Evolutionary conservation across 2,113 vertebrate species (phyloP).

Genomic region (Sardina pilchardus): DNA sequence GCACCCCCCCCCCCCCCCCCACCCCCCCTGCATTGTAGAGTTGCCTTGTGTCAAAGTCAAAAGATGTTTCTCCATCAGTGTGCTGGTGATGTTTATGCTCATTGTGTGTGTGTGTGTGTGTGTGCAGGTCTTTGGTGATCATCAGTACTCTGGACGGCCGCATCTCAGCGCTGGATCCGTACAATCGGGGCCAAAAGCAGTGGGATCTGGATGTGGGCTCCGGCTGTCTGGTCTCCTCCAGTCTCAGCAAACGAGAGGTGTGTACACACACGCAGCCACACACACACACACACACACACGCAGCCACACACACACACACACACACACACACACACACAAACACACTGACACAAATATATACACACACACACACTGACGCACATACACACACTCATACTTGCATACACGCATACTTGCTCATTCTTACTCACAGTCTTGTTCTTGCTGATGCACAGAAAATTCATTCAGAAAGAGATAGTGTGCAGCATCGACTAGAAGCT

Average conservation of each 20-base stretch:
- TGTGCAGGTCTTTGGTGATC: slow-evolving; percentile 85
- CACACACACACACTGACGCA: not conserved
- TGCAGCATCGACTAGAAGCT: not conserved
- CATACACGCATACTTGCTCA: not conserved
- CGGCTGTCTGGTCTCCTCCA: slow-evolving; percentile 92
- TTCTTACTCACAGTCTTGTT: not conserved
- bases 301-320: not conserved
- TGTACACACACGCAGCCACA: not conserved
- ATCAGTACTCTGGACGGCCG: slow-evolving; percentile 96
- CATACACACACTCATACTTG: not conserved
- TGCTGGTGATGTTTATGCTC: no score
- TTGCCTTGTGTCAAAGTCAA: no score
- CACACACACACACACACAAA: not conserved
- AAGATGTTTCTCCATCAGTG: no score
- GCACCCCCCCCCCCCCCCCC: no score
- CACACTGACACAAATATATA: slow-evolving; percentile 1
- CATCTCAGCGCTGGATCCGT: slow-evolving; percentile 91
- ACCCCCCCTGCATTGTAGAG: no score
- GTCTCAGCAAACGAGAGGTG: slow-evolving; percentile 97
- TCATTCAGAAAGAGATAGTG: not conserved
- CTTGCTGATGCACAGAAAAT: not conserved
- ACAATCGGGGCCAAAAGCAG: slow-evolving; percentile 89
- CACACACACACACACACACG: slow-evolving; percentile 43
- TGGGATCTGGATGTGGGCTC: slow-evolving; percentile 98
- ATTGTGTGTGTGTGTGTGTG: not conserved